Evolutionary conservation across 1,140 invertebrate species (phyloP), one percentile per base, ranked within the genome.

Genomic region (Chrysoperla carnea): DNA sequence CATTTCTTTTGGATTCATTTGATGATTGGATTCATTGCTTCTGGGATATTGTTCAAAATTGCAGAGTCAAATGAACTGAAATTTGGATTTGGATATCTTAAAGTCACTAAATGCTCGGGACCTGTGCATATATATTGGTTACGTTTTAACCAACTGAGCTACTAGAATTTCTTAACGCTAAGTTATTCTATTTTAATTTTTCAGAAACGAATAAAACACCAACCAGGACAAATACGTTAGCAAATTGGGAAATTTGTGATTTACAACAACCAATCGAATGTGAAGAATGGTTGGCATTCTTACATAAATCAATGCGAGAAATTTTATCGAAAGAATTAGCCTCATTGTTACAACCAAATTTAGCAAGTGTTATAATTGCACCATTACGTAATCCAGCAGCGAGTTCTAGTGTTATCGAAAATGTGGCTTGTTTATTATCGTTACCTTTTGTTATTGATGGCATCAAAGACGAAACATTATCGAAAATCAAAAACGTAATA

Each of bases 221-320:
- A 0, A 46, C 68, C 4, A 61, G 45, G 39, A 27, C 12, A 23
- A 40, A 46, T 6, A 48, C 29, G 45, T 47, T 11, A 43, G 23
- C 8, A 45, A 49, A 58, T 42, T 61, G 58, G 51, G 58, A 61
- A 36, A 58, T 66, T 5, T 51, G 51, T 29, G 61, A 63, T 38
- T 56, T 67, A 1, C 62, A 64, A 17, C 66, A 68, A 29, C 74
- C 76, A 6, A 81, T 86, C 40, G 82, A 88, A 61, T 75, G 81
- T 47, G 83, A 85, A 46, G 84, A 88, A 60, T 88, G 84, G 84
- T 67, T 84, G 55, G 71, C 76, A 40, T 74, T 86, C 66, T 47
- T 85, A 4, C 73, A 79, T 52, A 68, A 71, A 35, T 73, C 75
- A 39, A 75, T 76, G 50, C 69, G 68, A 52, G 76, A 80, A 60